A percentile compares a stretch with the other conserved stretches of the same genome.
Conservation (phyloP, 2,797 vertebrate species). For the Tympanoctomys barrerae region DNA sequence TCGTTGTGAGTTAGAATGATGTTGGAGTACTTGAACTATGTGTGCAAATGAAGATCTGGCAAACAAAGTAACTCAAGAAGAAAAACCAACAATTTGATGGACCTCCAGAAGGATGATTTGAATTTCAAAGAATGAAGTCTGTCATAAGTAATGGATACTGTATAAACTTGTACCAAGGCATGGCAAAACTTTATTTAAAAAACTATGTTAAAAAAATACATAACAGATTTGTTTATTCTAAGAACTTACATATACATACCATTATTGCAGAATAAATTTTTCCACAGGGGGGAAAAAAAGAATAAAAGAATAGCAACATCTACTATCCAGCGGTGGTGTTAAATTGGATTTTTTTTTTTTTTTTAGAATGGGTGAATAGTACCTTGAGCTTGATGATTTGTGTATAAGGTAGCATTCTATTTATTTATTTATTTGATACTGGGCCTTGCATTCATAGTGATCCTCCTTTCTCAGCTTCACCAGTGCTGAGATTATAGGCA, state of each 20-base stretch:
- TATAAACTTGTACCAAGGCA: neutral
- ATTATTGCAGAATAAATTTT: constrained; percentile 19
- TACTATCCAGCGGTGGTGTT: neutral
- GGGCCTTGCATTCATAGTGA: too few species aligned
- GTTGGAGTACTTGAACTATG: neutral
- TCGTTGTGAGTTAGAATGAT: neutral
- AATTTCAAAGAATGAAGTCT: constrained; percentile 44
- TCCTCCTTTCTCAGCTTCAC: too few species aligned
- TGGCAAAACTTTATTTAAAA: constrained; percentile 25
- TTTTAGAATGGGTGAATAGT: too few species aligned
- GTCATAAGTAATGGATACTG: neutral
- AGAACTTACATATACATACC: neutral
- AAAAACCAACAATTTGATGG: constrained; percentile 6
- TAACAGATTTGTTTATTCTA: neutral
- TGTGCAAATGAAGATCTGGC: neutral
- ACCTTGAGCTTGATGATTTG: too few species aligned
- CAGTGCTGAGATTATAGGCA: too few species aligned
- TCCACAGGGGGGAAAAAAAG: neutral
- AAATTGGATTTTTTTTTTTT: neutral
- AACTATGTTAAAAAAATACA: neutral
- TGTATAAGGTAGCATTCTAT: too few species aligned
- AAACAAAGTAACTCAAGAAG: constrained; percentile 11
- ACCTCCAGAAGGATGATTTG: neutral
- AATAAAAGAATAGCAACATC: neutral
- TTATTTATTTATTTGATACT: too few species aligned